A percentile compares a stretch with the other conserved stretches of the same genome.
These are phyloP conservation scores for Grammomys dolichurus DNA, from an alignment of 2,113 vertebrate species.

Conservation along the genomic window DNA sequence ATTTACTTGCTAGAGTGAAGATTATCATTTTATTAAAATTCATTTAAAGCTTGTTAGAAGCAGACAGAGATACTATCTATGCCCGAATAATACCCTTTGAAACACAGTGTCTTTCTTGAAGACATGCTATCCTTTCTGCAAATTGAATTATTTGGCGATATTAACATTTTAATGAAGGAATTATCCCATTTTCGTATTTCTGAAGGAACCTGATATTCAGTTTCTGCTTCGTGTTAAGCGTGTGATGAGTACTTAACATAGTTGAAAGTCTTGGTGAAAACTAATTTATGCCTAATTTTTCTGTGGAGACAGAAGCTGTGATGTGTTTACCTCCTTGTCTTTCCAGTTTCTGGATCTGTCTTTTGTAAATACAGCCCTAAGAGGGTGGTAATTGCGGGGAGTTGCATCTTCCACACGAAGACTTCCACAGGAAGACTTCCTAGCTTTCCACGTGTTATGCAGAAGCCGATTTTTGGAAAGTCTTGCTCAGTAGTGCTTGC, in stretches of 20 bases:
- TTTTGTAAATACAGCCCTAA: conserved; percentile 66
- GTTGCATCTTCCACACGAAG: background rate
- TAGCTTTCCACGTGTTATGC: background rate
- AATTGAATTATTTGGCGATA: conserved; percentile 71
- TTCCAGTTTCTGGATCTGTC: background rate
- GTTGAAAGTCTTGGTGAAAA: conserved; percentile 53
- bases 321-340: conserved; percentile 37
- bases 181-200: conserved; percentile 64
- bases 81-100: conserved; percentile 36
- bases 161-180: conserved; percentile 68
- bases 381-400: conserved; percentile 42
- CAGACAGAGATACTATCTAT: conserved; percentile 51
- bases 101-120: conserved; percentile 73
- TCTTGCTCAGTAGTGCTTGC: background rate
- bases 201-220: conserved; percentile 67
- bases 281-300: conserved; percentile 8
- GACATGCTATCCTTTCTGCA: conserved; percentile 60
- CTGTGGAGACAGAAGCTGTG: background rate
- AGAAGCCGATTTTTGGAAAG: conserved; percentile 1
- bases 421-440: background rate
- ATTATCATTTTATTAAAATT: conserved; percentile 47
- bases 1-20: conserved; percentile 62
- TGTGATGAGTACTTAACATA: conserved; percentile 59
- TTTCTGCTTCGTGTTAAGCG: conserved; percentile 74
- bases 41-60: conserved; percentile 66